Conservation (phyloP, 2,888 invertebrate species). For the Acrocera orbiculus region DNA sequence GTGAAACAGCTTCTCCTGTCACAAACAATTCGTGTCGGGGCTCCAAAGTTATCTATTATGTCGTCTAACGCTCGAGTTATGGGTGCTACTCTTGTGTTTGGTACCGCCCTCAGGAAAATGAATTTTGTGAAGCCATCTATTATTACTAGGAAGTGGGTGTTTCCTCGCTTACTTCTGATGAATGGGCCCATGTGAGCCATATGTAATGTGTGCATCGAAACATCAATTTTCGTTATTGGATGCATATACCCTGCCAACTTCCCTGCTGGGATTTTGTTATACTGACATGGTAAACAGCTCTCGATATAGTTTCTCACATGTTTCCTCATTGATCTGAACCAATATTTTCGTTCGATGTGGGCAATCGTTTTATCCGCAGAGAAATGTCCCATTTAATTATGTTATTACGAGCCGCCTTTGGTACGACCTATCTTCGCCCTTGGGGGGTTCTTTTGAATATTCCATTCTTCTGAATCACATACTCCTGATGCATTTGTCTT, state of each 20-base stretch:
- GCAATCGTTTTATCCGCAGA: background rate
- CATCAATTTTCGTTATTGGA: background rate
- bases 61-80: background rate
- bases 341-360: background rate
- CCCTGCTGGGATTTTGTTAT: too few species aligned
- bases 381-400: background rate
- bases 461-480: background rate
- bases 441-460: background rate
- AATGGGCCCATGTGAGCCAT: slow-evolving; percentile 18
- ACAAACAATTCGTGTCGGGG: slow-evolving; percentile 3
- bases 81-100: slow-evolving; percentile 1
- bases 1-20: slow-evolving; percentile 1
- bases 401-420: background rate
- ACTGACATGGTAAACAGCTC: too few species aligned
- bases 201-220: slow-evolving; percentile 18
- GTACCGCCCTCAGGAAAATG: background rate
- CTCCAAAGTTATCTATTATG: slow-evolving; percentile 2
- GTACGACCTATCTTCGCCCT: background rate
- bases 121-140: slow-evolving; percentile 13
- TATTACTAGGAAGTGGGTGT: slow-evolving; percentile 14
- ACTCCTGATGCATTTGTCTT: background rate
- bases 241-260: background rate
- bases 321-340: background rate
- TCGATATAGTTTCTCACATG: background rate
- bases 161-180: slow-evolving; percentile 13